These are phyloP conservation scores for Brachynemurus nebulosus DNA, from an alignment of 2,888 invertebrate genomes.

Conservation along the genomic window DNA sequence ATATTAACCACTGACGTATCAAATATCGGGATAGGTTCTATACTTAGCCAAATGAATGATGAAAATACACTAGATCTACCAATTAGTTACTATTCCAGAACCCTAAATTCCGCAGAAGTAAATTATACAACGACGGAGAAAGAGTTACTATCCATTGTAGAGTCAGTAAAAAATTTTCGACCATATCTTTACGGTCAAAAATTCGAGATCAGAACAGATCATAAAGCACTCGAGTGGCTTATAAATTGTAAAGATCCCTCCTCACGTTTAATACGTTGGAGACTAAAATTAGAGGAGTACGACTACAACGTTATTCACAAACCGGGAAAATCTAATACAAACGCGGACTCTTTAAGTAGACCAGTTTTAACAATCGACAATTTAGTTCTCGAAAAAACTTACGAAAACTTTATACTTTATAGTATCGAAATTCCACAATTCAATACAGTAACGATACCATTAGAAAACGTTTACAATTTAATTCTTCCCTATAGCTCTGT, in stretches of 20 bases:
- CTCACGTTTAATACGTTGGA: conserved; percentile 22
- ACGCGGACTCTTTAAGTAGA: too few species aligned
- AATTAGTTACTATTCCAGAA: conserved; percentile 25
- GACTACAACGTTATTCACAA: conserved; percentile 24
- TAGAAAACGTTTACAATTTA: too few species aligned
- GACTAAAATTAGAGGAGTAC: conserved; percentile 23
- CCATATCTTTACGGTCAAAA: conserved; percentile 27
- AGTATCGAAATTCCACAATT: too few species aligned
- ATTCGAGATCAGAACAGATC: conserved; percentile 26
- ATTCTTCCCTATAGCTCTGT: too few species aligned
- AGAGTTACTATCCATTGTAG: conserved; percentile 27
- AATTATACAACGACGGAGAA: conserved; percentile 27
- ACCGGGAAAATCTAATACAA: conserved; percentile 21
- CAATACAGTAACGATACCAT: too few species aligned
- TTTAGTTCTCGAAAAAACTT: too few species aligned
- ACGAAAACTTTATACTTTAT: too few species aligned
- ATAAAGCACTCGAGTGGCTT: conserved; percentile 25
- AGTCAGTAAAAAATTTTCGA: conserved; percentile 24
- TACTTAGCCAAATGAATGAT: too few species aligned
- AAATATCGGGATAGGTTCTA: too few species aligned
- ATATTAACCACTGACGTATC: too few species aligned
- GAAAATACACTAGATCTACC: conserved; percentile 25
- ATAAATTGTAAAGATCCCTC: conserved; percentile 23
- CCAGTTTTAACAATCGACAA: too few species aligned
- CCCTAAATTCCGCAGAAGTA: conserved; percentile 23